These are phyloP conservation scores for Poecilia velifera DNA, from an alignment of 2,797 vertebrate species.

Conservation along the genomic window DNA sequence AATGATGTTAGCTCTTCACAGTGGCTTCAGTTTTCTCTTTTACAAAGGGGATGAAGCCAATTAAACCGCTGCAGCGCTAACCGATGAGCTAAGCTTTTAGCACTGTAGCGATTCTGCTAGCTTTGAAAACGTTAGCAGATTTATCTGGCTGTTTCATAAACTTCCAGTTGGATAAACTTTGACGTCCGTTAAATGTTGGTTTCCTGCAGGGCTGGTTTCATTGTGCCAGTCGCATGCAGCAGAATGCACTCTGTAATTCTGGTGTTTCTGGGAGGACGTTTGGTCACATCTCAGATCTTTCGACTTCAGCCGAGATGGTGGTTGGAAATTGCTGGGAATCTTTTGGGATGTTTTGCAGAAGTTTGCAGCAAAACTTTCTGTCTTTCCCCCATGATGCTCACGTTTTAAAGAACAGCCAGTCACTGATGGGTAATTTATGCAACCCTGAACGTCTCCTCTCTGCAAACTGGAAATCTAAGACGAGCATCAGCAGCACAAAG, in stretches of 20 bases:
- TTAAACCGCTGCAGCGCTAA: no score
- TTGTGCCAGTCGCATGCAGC: conserved; percentile 28
- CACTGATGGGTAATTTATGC: neutral
- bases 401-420: neutral
- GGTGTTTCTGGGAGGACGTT: neutral
- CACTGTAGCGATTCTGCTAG: no score
- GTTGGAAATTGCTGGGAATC: neutral
- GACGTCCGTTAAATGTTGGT: neutral
- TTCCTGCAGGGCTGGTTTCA: conserved; percentile 36
- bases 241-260: conserved; percentile 1
- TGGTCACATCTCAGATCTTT: neutral
- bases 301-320: neutral
- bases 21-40: no score
- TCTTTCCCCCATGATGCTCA: neutral
- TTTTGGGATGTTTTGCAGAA: neutral
- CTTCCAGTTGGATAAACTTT: no score
- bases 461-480: conserved; percentile 3
- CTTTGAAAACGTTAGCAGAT: no score
- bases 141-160: no score
- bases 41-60: no score
- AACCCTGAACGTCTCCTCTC: neutral
- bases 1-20: neutral
- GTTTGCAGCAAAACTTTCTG: neutral
- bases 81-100: no score
- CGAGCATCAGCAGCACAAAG: neutral